phyloP scores from a whole-genome alignment of 2,113 vertebrate species.

The Halichoerus grypus region DNA sequence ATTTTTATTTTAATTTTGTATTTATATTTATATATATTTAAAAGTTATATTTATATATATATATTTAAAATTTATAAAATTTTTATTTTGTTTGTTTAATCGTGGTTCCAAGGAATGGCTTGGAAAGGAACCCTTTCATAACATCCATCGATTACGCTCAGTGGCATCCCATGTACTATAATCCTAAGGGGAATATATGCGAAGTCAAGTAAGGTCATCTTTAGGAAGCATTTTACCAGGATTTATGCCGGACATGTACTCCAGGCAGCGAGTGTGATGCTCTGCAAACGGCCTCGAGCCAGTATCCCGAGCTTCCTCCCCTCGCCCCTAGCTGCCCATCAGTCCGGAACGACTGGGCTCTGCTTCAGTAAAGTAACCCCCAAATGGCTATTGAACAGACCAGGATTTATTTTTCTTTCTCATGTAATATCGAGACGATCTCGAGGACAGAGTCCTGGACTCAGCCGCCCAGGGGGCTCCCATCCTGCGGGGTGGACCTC shows the following conservation, averaged over 20 bases:
- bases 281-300: not conserved
- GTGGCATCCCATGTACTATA: accelerated
- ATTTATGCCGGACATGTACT: not conserved
- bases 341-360: not conserved
- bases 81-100: not conserved
- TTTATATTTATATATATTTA: too few relatives aligned
- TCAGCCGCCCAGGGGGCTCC: not conserved
- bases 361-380: not conserved
- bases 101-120: not conserved
- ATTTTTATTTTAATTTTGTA: not conserved
- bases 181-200: not conserved
- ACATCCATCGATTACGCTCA: accelerated
- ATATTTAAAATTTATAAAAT: too few relatives aligned
- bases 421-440: not conserved
- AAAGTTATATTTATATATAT: too few relatives aligned
- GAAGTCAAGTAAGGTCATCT: not conserved
- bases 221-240: not conserved
- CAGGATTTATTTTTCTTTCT: not conserved
- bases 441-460: not conserved
- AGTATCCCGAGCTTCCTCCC: not conserved
- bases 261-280: not conserved
- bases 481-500: not conserved
- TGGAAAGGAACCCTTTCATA: not conserved
- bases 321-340: too few relatives aligned
- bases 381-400: not conserved